Percentiles rank a stretch among this genome's conserved stretches.
These are phyloP conservation scores for Gymnosoma rotundatum DNA, from an alignment of 2,888 invertebrate species.

Conservation along the genomic window DNA sequence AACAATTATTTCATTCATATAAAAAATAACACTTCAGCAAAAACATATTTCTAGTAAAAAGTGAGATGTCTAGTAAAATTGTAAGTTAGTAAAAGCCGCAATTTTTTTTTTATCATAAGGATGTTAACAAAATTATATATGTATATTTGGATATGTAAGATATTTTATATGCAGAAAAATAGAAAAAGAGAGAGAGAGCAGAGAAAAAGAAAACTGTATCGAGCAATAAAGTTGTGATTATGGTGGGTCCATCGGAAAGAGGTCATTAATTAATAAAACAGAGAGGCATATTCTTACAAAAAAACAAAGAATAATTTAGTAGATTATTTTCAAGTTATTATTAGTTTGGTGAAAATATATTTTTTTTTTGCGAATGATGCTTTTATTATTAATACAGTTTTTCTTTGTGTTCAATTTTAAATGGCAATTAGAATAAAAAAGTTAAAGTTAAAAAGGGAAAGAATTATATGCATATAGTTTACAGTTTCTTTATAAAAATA, in stretches of 20 bases:
- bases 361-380: conserved; percentile 47
- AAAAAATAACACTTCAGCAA: conserved; percentile 32
- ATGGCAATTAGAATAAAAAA: conserved; percentile 36
- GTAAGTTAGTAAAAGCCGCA: conserved; percentile 35
- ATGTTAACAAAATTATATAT: conserved; percentile 3
- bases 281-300: conserved; percentile 53
- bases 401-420: conserved; percentile 74
- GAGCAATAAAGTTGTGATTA: conserved; percentile 44
- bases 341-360: conserved; percentile 37
- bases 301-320: conserved; percentile 44
- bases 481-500: conserved; percentile 42
- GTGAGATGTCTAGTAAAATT: background rate
- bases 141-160: conserved; percentile 37
- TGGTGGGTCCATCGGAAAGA: conserved; percentile 58
- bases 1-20: background rate
- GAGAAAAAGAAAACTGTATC: conserved; percentile 39
- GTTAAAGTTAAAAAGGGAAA: background rate
- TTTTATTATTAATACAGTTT: conserved; percentile 71
- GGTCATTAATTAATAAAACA: conserved; percentile 52
- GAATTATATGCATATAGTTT: conserved; percentile 30
- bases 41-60: background rate
- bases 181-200: conserved; percentile 42
- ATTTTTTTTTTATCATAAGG: background rate
- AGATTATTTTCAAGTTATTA: conserved; percentile 50
- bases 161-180: conserved; percentile 44